Conservation (phyloP, 1,140 invertebrate species). For the Chrysomallon squamiferum region DNA sequence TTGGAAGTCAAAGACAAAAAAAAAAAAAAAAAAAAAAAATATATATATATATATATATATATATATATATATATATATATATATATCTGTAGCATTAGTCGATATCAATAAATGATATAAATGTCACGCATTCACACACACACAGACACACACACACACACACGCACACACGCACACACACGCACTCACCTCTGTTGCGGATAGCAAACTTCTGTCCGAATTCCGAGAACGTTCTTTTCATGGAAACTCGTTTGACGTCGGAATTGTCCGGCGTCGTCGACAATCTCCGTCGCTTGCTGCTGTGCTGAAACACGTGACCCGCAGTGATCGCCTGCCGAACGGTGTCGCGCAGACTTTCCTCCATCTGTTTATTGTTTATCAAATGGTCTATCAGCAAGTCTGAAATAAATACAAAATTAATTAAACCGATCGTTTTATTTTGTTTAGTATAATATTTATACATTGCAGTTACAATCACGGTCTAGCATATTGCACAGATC, state of each 20-base stretch:
- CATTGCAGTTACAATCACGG: too few species aligned
- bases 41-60: too few species aligned
- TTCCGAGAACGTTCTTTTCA: constrained; percentile 47
- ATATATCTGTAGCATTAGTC: too few species aligned
- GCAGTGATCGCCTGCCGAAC: constrained; percentile 36
- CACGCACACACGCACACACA: too few species aligned
- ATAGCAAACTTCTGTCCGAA: constrained; percentile 27
- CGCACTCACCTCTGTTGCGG: constrained; percentile 7
- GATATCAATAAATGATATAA: too few species aligned
- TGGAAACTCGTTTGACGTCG: constrained; percentile 29
- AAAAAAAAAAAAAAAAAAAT: neutral
- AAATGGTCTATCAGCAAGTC: constrained; percentile 51
- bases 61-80: too few species aligned
- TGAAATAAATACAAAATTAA: constrained; percentile 20
- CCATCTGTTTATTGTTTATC: constrained; percentile 44
- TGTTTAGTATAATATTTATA: too few species aligned
- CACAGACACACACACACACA: too few species aligned
- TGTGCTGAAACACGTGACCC: constrained; percentile 48
- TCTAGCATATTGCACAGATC: too few species aligned
- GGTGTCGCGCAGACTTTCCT: constrained; percentile 37
- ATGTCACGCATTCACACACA: too few species aligned
- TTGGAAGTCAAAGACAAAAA: neutral
- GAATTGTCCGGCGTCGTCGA: constrained; percentile 19
- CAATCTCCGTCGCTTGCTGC: constrained; percentile 36
- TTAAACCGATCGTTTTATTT: too few species aligned